Percentiles rank a stretch among this genome's conserved stretches.
These are phyloP conservation scores for Sinohyriopsis cumingii DNA, from an alignment of 2,888 invertebrate species.

Conservation along the genomic window DNA sequence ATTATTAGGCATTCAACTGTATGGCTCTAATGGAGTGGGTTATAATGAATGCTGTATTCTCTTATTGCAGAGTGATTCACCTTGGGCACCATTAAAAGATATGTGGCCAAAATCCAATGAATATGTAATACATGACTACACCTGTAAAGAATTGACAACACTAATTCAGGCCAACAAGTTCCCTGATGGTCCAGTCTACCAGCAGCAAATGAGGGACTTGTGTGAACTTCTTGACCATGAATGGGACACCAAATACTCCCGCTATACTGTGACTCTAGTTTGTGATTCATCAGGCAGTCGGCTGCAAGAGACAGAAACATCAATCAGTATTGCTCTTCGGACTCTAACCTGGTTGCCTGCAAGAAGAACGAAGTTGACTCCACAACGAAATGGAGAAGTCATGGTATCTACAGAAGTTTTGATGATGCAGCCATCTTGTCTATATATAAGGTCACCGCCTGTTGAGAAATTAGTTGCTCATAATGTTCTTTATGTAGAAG, in stretches of 20 bases:
- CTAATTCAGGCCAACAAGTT: conserved; percentile 47
- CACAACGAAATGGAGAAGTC: conserved; percentile 14
- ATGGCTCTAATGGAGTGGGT: too few species aligned
- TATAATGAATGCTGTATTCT: too few species aligned
- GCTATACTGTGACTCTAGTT: conserved; percentile 34
- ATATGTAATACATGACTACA: conserved; percentile 50
- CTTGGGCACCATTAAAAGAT: conserved; percentile 54
- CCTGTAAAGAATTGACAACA: conserved; percentile 56
- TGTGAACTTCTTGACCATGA: conserved; percentile 45
- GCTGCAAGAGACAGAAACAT: conserved; percentile 48
- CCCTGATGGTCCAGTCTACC: conserved; percentile 14
- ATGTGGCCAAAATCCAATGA: conserved; percentile 50
- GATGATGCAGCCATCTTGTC: conserved; percentile 27
- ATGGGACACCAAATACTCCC: conserved; percentile 48
- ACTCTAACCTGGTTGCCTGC: conserved; percentile 61
- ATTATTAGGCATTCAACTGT: too few species aligned
- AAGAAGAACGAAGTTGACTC: conserved; percentile 20
- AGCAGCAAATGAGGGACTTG: conserved; percentile 57
- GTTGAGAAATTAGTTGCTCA: conserved; percentile 51
- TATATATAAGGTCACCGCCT: conserved; percentile 32
- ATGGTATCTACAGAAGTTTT: conserved; percentile 6
- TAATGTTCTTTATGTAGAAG: conserved; percentile 59
- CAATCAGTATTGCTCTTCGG: conserved; percentile 58
- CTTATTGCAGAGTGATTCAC: conserved; percentile 44
- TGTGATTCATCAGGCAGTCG: conserved; percentile 32